phyloP scores from a whole-genome alignment of 2,797 vertebrate species.

The Gymnoscopelus microlampas region DNA sequence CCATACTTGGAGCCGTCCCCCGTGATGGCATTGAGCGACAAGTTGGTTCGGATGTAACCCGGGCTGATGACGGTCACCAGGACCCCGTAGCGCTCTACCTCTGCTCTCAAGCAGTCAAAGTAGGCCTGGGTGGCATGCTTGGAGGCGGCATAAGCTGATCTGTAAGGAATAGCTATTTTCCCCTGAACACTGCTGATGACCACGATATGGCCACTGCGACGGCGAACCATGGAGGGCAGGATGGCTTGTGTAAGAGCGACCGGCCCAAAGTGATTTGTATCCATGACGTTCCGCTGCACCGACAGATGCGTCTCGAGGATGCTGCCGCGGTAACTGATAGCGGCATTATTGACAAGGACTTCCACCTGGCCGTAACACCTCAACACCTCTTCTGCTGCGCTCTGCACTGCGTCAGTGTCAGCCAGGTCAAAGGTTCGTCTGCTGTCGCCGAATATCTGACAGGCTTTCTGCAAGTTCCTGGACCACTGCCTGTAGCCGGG shows the following conservation, averaged over 20 bases:
- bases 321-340: conserved; percentile 93
- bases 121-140: conserved; percentile 97
- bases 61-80: conserved; percentile 92
- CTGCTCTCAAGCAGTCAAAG: conserved; percentile 94
- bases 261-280: conserved; percentile 97
- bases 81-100: conserved; percentile 84
- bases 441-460: conserved; percentile 41
- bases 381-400: conserved; percentile 88
- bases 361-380: conserved; percentile 88
- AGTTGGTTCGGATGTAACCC: conserved; percentile 91
- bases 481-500: conserved; percentile 84
- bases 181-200: conserved; percentile 96
- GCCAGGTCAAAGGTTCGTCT: conserved; percentile 88
- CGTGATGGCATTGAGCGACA: conserved; percentile 91
- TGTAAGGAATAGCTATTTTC: conserved; percentile 92
- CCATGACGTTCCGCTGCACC: conserved; percentile 93
- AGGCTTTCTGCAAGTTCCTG: conserved; percentile 77
- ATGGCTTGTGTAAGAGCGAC: conserved; percentile 98
- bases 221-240: conserved; percentile 91
- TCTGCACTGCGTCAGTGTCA: conserved; percentile 71
- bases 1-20: conserved; percentile 91
- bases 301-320: conserved; percentile 86
- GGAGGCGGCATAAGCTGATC: conserved; percentile 95
- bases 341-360: conserved; percentile 95
- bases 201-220: conserved; percentile 88